phyloP scores from a whole-genome alignment of 1,140 invertebrate species.

The Bombus balteatus region DNA sequence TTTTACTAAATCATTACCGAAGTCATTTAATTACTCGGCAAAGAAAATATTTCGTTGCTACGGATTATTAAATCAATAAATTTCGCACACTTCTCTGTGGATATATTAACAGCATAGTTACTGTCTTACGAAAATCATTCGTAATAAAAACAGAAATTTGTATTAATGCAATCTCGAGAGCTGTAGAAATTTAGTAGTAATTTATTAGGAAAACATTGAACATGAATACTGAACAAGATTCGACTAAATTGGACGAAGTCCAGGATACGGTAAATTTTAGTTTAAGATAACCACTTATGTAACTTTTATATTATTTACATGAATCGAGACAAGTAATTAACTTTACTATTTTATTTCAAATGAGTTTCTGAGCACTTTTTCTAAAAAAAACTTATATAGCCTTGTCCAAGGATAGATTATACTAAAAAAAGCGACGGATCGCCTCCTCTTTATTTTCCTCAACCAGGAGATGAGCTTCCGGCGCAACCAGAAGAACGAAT shows the following conservation, averaged over 20 bases:
- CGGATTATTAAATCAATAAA: conserved; percentile 41
- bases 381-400: neutral
- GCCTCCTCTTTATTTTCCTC: conserved; percentile 83
- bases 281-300: neutral
- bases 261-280: conserved; percentile 7
- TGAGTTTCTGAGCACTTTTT: neutral
- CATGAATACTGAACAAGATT: neutral
- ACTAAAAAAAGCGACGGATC: conserved; percentile 56
- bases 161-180: neutral
- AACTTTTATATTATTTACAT: neutral
- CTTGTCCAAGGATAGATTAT: conserved; percentile 44
- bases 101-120: neutral
- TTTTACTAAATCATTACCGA: neutral
- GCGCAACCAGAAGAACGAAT: conserved; percentile 76
- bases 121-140: neutral
- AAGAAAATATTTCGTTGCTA: neutral
- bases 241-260: too few species aligned
- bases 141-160: neutral
- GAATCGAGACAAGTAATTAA: neutral
- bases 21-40: neutral
- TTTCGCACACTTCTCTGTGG: neutral
- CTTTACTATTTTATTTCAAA: neutral
- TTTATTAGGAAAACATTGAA: neutral
- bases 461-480: conserved; percentile 82
- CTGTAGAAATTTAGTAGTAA: neutral